Base-by-base conservation (phyloP, 2,797 vertebrate genomes). In the Selene dorsalis region DNA sequence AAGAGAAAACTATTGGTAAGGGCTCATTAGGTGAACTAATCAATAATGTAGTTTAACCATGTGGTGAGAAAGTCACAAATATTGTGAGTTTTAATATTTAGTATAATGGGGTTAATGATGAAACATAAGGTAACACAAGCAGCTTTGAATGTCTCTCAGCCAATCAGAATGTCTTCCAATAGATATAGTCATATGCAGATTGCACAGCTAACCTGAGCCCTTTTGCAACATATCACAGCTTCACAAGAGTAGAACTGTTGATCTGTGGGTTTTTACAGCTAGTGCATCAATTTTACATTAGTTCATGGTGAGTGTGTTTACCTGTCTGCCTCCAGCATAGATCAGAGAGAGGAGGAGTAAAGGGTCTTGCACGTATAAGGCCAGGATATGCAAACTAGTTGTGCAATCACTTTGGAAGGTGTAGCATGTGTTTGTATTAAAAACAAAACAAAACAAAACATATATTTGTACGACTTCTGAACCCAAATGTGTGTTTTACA, bases 231-330 rank as follows among this genome's bases (percentile, higher is more conserved):
- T 12, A 71, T 55, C 16, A 50, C 41, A 68, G 56, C 18, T 32
- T 53, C 59, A 38, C 32, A 41, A 20, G 68, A 20, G 14, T 47
- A 0, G 1, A 39, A 35, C 26, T 56, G 47, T 38, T 13, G 55
- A 55, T 32, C 10, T 53, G 6, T 64, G 2, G 69, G 73, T 68
- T 52, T 38, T 60, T 78, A 64, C 80, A 83, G 64, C 30, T 50
- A 20, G 24, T 0, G 3, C 17, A 65, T 68, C 8, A 0, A 81
- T 81, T 76, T 69, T 72, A 55, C 61, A 84, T 77, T 57, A 80
- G 22, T 22, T 59, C 79, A 61, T 13, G 39, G 64, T 0, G 56
- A 80, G 2, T 50, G 6, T 62, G 73, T 76, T 50, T 68, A 79
- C 57, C 67, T 69, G 72, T 20, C 67, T 26, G 53, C 20, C 39